phyloP scores from a whole-genome alignment of 2,888 invertebrate species.

The Argyresthia goedartella region DNA sequence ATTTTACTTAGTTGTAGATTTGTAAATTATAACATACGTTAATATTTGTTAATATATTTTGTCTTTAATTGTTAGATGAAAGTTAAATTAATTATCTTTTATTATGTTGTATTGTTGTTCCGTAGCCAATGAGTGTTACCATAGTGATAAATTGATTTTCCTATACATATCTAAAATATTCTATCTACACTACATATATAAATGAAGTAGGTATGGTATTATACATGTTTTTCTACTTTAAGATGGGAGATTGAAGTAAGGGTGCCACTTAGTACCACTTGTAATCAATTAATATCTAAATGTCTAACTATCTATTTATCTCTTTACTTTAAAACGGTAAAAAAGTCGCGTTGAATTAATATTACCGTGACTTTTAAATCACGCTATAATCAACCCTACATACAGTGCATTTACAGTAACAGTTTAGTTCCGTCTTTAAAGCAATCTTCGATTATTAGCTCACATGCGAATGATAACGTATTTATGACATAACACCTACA shows the following conservation, averaged over 20 bases:
- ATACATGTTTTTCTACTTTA: conserved; percentile 42
- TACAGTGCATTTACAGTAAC: too few relatives aligned
- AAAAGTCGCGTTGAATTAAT: too few relatives aligned
- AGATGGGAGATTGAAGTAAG: conserved; percentile 42
- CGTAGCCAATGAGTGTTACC: conserved; percentile 53
- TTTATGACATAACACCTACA: too few relatives aligned
- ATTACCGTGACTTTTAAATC: too few relatives aligned
- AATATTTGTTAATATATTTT: conserved; percentile 35
- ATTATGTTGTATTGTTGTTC: conserved; percentile 23
- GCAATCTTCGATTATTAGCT: too few relatives aligned
- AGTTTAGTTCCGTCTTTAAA: too few relatives aligned
- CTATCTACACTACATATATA: conserved; percentile 30
- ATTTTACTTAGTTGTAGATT: conserved; percentile 53
- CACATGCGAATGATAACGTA: too few relatives aligned
- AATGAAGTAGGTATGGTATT: conserved; percentile 34
- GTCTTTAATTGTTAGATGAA: conserved; percentile 2
- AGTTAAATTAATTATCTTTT: conserved; percentile 1
- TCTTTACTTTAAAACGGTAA: conserved; percentile 9
- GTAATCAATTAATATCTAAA: conserved; percentile 22
- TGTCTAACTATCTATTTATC: conserved; percentile 45
- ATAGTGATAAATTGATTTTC: conserved; percentile 53
- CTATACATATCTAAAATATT: conserved; percentile 33
- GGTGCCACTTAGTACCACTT: conserved; percentile 27
- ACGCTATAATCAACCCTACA: too few relatives aligned
- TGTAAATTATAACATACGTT: conserved; percentile 60